Percentiles rank a stretch among this genome's conserved stretches.
Evolutionary conservation across 2,113 vertebrate species (phyloP).

Genomic region (Neodon shergylaensis): DNA sequence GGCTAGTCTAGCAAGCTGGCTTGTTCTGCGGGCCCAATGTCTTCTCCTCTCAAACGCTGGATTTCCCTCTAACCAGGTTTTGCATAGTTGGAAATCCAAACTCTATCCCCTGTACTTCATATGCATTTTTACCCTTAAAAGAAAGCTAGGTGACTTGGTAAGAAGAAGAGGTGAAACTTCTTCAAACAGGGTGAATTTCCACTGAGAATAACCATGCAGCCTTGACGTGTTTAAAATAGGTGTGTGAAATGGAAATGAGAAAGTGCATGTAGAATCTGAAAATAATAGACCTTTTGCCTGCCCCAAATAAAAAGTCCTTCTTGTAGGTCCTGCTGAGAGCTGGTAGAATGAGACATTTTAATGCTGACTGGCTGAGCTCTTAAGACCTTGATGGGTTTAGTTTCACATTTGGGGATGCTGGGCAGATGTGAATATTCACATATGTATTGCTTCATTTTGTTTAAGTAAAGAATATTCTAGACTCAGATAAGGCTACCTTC

Average conservation of each 20-base stretch:
- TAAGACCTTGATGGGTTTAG: background rate
- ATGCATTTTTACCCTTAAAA: constrained; percentile 35
- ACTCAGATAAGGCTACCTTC: background rate
- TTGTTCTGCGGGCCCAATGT: background rate
- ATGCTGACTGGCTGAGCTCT: background rate
- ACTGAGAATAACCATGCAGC: constrained; percentile 43
- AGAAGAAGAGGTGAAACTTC: constrained; percentile 16
- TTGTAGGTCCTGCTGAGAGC: constrained; percentile 23
- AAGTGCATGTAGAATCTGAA: constrained; percentile 27
- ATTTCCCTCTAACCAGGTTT: background rate
- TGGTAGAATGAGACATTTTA: constrained; percentile 47
- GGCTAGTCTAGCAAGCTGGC: background rate
- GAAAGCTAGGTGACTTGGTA: background rate
- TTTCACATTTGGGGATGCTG: background rate
- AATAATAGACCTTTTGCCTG: constrained; percentile 42
- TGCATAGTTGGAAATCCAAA: background rate
- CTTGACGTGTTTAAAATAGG: constrained; percentile 61
- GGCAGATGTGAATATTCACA: background rate
- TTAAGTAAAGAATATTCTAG: background rate
- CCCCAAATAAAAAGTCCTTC: constrained; percentile 58
- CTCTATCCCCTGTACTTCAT: too few species aligned
- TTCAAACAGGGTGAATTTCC: constrained; percentile 59
- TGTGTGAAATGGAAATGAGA: constrained; percentile 66
- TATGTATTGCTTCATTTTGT: background rate
- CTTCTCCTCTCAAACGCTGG: too few species aligned